Evolutionary conservation across 2,888 invertebrate species (phyloP).

Genomic region (Brenthis ino): DNA sequence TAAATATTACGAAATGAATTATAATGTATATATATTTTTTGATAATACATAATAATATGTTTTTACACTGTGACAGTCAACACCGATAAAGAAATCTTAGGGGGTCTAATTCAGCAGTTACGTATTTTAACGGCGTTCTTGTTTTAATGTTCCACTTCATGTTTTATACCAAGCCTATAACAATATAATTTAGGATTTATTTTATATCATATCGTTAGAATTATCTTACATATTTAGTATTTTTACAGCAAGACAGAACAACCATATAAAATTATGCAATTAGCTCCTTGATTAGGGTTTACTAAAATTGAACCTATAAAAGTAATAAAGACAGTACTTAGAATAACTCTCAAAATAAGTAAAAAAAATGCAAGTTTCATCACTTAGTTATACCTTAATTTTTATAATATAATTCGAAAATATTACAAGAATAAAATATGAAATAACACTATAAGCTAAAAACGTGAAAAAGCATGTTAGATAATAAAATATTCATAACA

Average conservation of each 20-base stretch:
- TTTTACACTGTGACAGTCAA: background rate
- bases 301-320: too few relatives aligned
- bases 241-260: too few relatives aligned
- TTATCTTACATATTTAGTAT: too few relatives aligned
- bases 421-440: background rate
- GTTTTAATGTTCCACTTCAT: background rate
- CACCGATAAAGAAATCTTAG: background rate
- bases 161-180: too few relatives aligned
- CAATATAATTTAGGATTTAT: too few relatives aligned
- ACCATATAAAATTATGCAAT: too few relatives aligned
- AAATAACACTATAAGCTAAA: conserved; percentile 21
- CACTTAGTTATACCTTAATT: too few relatives aligned
- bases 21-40: background rate
- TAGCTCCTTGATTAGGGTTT: too few relatives aligned
- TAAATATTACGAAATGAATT: background rate
- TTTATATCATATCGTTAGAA: too few relatives aligned
- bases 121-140: conserved; percentile 7
- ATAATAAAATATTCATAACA: conserved; percentile 16
- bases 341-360: too few relatives aligned
- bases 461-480: conserved; percentile 34
- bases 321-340: too few relatives aligned
- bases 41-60: background rate
- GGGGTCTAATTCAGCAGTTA: conserved; percentile 9
- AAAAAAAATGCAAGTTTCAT: too few relatives aligned
- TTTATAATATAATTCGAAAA: background rate